Evolutionary conservation across 1,140 invertebrate genomes (phyloP), one percentile per base, ranked within the genome.

Genomic region (Gryllus bimaculatus): DNA sequence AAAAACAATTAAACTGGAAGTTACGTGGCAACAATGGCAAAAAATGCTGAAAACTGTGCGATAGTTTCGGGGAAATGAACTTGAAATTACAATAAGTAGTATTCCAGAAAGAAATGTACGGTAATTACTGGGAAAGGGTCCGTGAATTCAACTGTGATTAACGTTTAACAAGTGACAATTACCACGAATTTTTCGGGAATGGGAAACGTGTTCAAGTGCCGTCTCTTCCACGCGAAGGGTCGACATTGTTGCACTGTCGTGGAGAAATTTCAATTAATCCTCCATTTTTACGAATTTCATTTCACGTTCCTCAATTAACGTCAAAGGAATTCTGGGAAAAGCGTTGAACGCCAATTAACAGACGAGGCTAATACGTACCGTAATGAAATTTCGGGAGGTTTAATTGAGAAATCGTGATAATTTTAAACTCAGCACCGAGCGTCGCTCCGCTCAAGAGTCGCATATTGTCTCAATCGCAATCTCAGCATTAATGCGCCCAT

Each of bases 281-380:
- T 66, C 18, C 54, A 66, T 66, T 66, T 66, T 66, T 66, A 66
- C 54, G 54, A 66, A 66, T 66, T 66, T 66, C 54, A 66, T 66
- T 66, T 66, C 54, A 66, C 54, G 54, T 66, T 66, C 54, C 54
- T 66, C 10, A 66, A 66, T 66, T 66, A 66, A 66, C 54, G 54
- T 66, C 54, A 66, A 66, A 66, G 54, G 54, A 66, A 66, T 66
- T 66, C 54, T 66, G 10, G 54, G 54, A 66, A 66, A 66, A 66
- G 54, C 54, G 10, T 18, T 66, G 54, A 66, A 66, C 54, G 54
- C 54, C 54, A 66, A 66, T 66, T 66, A 13, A 66, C 54, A 18
- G 54, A 18, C 10, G 18, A 66, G 54, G 54, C 54, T 66, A 66
- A 66, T 66, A 66, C 54, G 54, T 66, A 66, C 54, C 54, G 54